phyloP scores from a whole-genome alignment of 2,888 invertebrate species.

The Crematogaster levior region DNA sequence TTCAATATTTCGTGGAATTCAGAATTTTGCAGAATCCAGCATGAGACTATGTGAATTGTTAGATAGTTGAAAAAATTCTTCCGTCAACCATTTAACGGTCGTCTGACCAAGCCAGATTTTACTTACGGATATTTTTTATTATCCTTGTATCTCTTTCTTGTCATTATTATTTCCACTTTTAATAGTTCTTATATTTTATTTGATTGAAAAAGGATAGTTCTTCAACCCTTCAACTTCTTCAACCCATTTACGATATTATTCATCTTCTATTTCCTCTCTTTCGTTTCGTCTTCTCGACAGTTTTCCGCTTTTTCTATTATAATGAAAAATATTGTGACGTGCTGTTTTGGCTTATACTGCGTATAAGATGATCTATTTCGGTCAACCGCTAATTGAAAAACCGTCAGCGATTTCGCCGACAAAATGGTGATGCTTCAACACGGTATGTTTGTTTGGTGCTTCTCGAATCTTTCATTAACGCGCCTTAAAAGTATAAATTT shows the following conservation, averaged over 20 bases:
- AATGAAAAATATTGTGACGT: constrained; percentile 31
- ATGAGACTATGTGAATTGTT: neutral
- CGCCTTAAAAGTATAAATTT: too few relatives aligned
- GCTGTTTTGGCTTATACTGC: too few relatives aligned
- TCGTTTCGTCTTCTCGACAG: neutral
- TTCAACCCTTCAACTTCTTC: too few relatives aligned
- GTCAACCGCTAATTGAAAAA: too few relatives aligned
- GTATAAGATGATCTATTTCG: too few relatives aligned
- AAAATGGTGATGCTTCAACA: too few relatives aligned
- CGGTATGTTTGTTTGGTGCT: too few relatives aligned
- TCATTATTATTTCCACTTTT: neutral
- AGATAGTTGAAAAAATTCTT: neutral
- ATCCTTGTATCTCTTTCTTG: neutral
- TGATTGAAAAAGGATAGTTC: neutral
- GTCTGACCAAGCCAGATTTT: neutral
- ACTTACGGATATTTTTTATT: neutral
- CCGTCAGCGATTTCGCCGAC: too few relatives aligned
- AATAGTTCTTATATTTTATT: neutral
- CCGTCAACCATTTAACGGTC: neutral
- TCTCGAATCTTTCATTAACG: too few relatives aligned
- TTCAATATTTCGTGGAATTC: neutral
- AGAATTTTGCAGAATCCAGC: neutral
- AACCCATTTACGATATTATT: too few relatives aligned
- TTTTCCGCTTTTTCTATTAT: neutral
- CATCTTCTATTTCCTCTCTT: neutral